Conservation (phyloP, 2,797 vertebrate genomes). For the Neosilurus hyrtlii region DNA sequence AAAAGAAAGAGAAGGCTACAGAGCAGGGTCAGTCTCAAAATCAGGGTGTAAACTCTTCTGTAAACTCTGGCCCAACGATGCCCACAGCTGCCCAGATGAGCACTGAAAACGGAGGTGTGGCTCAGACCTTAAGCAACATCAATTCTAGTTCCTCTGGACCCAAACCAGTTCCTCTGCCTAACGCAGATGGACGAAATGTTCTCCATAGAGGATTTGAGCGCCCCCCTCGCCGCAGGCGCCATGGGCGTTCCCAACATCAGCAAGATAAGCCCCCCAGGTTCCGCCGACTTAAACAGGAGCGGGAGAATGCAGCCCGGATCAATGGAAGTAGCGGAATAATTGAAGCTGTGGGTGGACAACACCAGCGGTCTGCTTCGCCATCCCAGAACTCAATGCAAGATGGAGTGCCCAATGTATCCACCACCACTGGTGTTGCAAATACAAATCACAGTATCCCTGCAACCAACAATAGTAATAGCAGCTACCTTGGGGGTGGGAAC, state of each 20-base stretch:
- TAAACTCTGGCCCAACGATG: conserved; percentile 57
- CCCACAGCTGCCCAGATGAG: conserved; percentile 53
- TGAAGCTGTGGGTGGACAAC: conserved; percentile 57
- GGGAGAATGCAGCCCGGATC: conserved; percentile 83
- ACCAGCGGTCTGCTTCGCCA: conserved; percentile 59
- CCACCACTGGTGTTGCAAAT: conserved; percentile 59
- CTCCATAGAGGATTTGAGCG: conserved; percentile 76
- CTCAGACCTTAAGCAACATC: conserved; percentile 57
- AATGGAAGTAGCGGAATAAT: conserved; percentile 74
- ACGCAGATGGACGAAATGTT: conserved; percentile 60
- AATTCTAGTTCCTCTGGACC: conserved; percentile 62
- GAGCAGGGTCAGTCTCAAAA: conserved; percentile 65
- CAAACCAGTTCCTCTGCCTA: conserved; percentile 57
- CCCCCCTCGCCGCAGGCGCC: conserved; percentile 77
- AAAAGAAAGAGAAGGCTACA: conserved; percentile 73
- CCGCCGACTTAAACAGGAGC: conserved; percentile 85
- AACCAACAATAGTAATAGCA: conserved; percentile 63
- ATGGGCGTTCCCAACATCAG: conserved; percentile 87
- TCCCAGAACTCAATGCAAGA: conserved; percentile 69
- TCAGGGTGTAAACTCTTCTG: conserved; percentile 62
- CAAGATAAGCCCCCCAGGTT: conserved; percentile 93
- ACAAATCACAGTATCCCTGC: conserved; percentile 65
- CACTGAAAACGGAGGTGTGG: conserved; percentile 70
- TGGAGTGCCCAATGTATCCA: conserved; percentile 56
- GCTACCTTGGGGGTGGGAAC: conserved; percentile 65